Conservation (phyloP, 64 coral and sea anemone species). For the Porites australiensis region DNA sequence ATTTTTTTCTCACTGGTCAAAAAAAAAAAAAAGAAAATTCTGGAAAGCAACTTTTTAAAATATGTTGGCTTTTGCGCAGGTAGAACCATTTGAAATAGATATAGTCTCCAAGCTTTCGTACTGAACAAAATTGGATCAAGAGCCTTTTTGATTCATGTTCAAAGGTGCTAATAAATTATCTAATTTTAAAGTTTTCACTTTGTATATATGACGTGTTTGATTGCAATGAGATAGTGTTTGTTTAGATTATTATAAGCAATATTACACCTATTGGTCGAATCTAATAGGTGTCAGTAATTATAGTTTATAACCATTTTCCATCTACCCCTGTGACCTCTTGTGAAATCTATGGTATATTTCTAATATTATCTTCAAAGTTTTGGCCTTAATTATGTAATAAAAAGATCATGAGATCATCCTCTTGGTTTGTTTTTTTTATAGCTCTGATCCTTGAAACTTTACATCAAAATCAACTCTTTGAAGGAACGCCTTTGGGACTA, state of each 20-base stretch:
- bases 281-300: neutral
- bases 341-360: constrained; percentile 41
- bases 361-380: constrained; percentile 29
- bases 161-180: neutral
- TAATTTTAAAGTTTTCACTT: constrained; percentile 4
- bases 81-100: constrained; percentile 1
- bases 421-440: neutral
- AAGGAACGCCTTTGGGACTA: too few species aligned
- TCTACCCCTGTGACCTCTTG: neutral
- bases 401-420: constrained; percentile 18
- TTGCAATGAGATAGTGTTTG: neutral
- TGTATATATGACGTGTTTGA: constrained; percentile 23
- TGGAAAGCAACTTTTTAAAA: neutral
- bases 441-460: too few species aligned
- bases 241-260: neutral
- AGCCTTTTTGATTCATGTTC: neutral
- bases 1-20: neutral
- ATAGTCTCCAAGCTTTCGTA: constrained; percentile 1
- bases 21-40: neutral
- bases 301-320: neutral
- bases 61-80: neutral
- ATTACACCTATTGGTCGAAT: neutral
- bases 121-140: neutral
- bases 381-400: constrained; percentile 54
- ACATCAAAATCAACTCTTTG: too few species aligned